Evolutionary conservation across 2,888 invertebrate species (phyloP).

Genomic region (Leptura quadrifasciata): DNA sequence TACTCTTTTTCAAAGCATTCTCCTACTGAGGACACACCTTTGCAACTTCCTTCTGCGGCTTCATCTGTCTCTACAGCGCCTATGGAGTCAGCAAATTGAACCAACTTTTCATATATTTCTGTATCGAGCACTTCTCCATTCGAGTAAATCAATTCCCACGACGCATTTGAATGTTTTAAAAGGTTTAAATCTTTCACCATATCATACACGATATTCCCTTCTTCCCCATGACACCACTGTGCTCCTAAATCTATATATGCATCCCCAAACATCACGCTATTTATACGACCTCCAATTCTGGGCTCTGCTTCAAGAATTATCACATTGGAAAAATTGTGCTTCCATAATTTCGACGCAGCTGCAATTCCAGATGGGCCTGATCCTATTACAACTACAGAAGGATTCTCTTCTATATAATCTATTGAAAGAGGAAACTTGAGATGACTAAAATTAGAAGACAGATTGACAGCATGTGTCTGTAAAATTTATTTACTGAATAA

Average conservation of each 20-base stretch:
- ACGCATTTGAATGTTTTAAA: constrained; percentile 32
- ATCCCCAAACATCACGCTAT: constrained; percentile 58
- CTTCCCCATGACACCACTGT: constrained; percentile 62
- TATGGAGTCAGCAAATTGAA: constrained; percentile 14
- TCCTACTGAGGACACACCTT: constrained; percentile 41
- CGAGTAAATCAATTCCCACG: constrained; percentile 70
- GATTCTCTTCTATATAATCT: not conserved
- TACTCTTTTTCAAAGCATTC: constrained; percentile 50
- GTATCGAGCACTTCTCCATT: constrained; percentile 5
- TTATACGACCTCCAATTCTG: constrained; percentile 66
- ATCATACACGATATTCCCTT: constrained; percentile 60
- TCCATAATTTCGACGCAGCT: constrained; percentile 74
- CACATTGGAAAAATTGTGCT: constrained; percentile 73
- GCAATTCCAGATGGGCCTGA: constrained; percentile 68
- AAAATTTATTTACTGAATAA: too few species aligned
- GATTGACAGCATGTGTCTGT: not conserved
- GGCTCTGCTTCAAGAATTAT: constrained; percentile 69
- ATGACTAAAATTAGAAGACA: not conserved
- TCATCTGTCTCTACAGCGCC: constrained; percentile 5
- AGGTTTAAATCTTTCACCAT: constrained; percentile 56
- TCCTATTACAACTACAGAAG: constrained; percentile 47
- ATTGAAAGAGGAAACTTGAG: not conserved
- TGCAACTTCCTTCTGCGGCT: not conserved
- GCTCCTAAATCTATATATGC: constrained; percentile 60
- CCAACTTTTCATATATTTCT: constrained; percentile 8